Base-by-base conservation (phyloP, 2,113 vertebrate species). In the Heteronetta atricapilla region DNA sequence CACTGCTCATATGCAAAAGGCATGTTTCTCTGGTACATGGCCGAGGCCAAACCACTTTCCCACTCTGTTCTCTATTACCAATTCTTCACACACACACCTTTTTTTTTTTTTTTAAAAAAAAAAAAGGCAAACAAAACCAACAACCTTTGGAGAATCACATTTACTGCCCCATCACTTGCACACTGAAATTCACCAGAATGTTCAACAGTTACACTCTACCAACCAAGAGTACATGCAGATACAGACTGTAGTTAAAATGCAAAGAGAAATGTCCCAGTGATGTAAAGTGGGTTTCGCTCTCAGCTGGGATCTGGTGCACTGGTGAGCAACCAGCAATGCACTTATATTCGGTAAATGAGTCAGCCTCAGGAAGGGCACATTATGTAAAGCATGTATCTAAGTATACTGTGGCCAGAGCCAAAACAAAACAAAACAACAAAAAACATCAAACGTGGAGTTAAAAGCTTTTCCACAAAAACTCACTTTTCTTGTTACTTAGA, bases 381-480 rank as follows among this genome's bases (percentile, higher is more conserved):
- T 26, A 76, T 31, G 48, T 3, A 21, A 13, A 28, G 13, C 25
- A 55, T 2, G 0, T 4, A 60, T 12, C 17, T 66, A 23, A 2
- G 4, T 19, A 55, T 29, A 44, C 3, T 11, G 38, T 29, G 14
- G 42, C 20, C 48, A 33, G 0, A 2, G 15, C 13, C 29, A 28
- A 55, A 64, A 38, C 19, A 48, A 23, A 1, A 52, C 22, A 25
- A 52, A 52, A 25, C 5, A 25, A 52, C 12, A 25, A 25, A 12
- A 52, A 25, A 22, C 6, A 50, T 23, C 2, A 82, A 69, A 74
- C 9, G 1, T 8, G 25, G 23, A 81, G 55, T 74, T 13, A 58
- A 86, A 64, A 76, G 14, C 10, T 63, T 22, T 14, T 28, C 62
- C 44, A 68, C 16, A 60, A 63, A 22, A 79, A n/a, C 9, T 38